Evolutionary conservation across 2,888 invertebrate species (phyloP).

Genomic region (Abrostola triplasia): DNA sequence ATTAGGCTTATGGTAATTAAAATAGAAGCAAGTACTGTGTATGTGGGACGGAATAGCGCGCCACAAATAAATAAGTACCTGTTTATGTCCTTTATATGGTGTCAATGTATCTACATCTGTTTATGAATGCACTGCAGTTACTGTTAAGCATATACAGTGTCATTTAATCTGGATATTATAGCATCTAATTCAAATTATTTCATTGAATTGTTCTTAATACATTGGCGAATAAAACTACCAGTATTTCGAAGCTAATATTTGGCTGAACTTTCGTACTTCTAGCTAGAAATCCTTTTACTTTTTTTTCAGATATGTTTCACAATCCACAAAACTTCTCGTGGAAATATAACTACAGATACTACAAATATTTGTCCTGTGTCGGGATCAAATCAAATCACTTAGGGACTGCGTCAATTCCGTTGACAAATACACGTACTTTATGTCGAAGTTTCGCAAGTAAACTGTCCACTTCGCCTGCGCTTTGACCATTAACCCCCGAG

Average conservation of each 20-base stretch:
- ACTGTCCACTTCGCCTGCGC: conserved; percentile 9
- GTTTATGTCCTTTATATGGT: conserved; percentile 25
- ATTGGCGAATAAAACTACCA: no score
- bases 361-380: not conserved
- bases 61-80: conserved; percentile 5
- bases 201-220: no score
- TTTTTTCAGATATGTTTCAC: no score
- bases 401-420: not conserved
- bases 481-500: conserved; percentile 8
- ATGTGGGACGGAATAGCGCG: conserved; percentile 14
- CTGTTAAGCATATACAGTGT: no score
- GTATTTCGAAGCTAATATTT: no score
- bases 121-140: no score
- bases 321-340: no score
- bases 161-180: no score
- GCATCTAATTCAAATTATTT: no score
- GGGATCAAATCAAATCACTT: not conserved
- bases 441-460: not conserved
- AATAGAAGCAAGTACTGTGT: conserved; percentile 6
- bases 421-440: not conserved
- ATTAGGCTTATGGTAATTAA: conserved; percentile 28
- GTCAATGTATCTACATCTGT: not conserved
- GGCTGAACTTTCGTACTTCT: not conserved
- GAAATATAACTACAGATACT: no score
- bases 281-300: not conserved